Evolutionary conservation across 2,888 invertebrate genomes (phyloP), one percentile per base, ranked within the genome.

Genomic region (Thalpophila matura): DNA sequence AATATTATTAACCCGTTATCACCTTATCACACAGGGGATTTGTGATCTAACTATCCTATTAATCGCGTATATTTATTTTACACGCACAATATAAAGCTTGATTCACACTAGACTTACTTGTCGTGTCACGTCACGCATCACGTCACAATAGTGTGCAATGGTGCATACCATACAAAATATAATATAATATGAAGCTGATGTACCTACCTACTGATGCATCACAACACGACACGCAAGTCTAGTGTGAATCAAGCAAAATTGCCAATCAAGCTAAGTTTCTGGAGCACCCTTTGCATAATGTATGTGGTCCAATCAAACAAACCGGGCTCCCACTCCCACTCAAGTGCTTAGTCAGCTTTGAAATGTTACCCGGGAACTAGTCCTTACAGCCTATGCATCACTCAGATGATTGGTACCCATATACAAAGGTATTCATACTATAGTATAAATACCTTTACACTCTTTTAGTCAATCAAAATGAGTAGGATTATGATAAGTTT

Each of bases 331-430:
- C 6, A 29, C 29, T 20, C 47, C 76, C 49, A 72, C 54, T 27
- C 42, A 22, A 14, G 16, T 10, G 18, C 22, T 9, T 24, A 24
- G 33, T 14, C 70, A 50, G 61, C 29, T 50, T 31, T 58, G 35
- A 43, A 47, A 50, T 14, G n/a, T 24, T 29, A 49, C 18, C 18
- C 14, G 16, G 6, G 4, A 38, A 49, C 45, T 10, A 27, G 37
- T 26, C 29, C 42, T 40, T n/a, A 33, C 55, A 33, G 16, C 65
- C 77, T 24, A 71, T 77, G 38, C 51, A 33, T 64, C 51, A 70
- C 42, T 51, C 43, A 20, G 26, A 27, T 62, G 51, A 70, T 70
- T 70, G 63, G 24, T 29, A 24, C 31, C 37, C 20, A 10, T 37
- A 38, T 22, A 10, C 42, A 37, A 37, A 63, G 6, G 10, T 18